These are phyloP conservation scores for Trichechus manatus DNA, from an alignment of 2,113 vertebrate genomes.

Conservation along the genomic window DNA sequence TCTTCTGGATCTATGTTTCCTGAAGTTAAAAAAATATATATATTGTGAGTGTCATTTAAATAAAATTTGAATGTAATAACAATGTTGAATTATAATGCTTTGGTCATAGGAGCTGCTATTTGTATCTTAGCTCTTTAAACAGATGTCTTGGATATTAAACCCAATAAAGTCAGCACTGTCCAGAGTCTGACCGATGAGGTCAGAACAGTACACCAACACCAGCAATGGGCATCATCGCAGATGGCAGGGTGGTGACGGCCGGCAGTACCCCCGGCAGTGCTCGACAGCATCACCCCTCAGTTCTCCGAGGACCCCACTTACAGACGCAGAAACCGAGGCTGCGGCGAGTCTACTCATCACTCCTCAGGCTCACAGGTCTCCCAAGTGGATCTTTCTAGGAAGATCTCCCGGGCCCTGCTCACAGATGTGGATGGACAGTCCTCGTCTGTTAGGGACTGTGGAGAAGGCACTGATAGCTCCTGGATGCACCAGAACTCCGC, in stretches of 20 bases:
- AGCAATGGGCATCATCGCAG: too few relatives aligned
- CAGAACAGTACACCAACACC: not conserved
- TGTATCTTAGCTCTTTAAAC: not conserved
- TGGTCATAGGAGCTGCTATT: not conserved
- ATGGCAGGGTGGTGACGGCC: too few relatives aligned
- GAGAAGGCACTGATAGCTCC: not conserved
- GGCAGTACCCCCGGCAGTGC: too few relatives aligned
- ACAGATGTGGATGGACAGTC: not conserved
- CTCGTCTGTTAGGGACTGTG: not conserved
- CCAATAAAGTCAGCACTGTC: too few relatives aligned
- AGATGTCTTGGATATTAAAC: too few relatives aligned
- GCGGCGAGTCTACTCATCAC: too few relatives aligned
- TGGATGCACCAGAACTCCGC: not conserved
- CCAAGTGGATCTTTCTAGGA: too few relatives aligned
- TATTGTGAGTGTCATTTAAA: not conserved
- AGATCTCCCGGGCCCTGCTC: not conserved
- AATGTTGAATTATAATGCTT: too few relatives aligned
- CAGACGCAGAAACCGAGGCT: not conserved
- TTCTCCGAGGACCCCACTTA: too few relatives aligned
- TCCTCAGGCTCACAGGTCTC: too few relatives aligned
- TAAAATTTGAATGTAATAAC: not conserved
- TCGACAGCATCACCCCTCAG: too few relatives aligned
- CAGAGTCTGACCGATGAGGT: not conserved
- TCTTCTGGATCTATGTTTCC: not conserved
- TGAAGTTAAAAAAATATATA: not conserved